Percentiles rank a stretch among this genome's conserved stretches.
These are phyloP conservation scores for Plagodis dolabraria DNA, from an alignment of 2,888 invertebrate species.

Conservation along the genomic window DNA sequence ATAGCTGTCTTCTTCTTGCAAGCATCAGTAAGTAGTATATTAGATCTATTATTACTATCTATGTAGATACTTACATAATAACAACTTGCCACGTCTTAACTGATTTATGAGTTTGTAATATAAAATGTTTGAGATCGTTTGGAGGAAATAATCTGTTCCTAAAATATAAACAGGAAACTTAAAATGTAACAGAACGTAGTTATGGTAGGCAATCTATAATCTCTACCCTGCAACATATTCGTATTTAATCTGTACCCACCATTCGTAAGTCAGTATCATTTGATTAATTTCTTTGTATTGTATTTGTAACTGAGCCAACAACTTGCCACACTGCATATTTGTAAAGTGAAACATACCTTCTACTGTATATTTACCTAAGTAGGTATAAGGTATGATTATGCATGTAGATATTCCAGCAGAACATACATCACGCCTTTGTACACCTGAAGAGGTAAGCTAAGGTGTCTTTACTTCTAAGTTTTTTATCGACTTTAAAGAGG, in stretches of 20 bases:
- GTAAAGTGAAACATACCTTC: conserved; percentile 20
- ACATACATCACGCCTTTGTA: too few species aligned
- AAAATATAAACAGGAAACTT: conserved; percentile 59
- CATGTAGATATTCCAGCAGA: too few species aligned
- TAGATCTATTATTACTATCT: too few species aligned
- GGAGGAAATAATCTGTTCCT: conserved; percentile 32
- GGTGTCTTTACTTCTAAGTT: too few species aligned
- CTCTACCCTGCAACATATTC: too few species aligned
- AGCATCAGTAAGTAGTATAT: background rate
- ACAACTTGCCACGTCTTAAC: conserved; percentile 4
- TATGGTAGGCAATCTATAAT: background rate
- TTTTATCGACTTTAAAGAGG: too few species aligned
- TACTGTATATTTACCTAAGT: background rate
- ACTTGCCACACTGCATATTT: conserved; percentile 17
- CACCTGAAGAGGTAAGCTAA: too few species aligned
- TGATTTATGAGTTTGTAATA: background rate
- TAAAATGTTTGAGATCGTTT: conserved; percentile 7
- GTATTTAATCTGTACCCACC: background rate
- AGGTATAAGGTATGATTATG: too few species aligned
- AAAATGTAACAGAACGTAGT: conserved; percentile 34
- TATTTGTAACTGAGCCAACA: conserved; percentile 17
- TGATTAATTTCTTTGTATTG: conserved; percentile 23
- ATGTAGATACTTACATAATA: too few species aligned
- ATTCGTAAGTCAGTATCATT: conserved; percentile 2
- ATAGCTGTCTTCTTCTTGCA: too few species aligned